Base-by-base conservation (phyloP, 2,113 vertebrate species). In the Oryzias melastigma region DNA sequence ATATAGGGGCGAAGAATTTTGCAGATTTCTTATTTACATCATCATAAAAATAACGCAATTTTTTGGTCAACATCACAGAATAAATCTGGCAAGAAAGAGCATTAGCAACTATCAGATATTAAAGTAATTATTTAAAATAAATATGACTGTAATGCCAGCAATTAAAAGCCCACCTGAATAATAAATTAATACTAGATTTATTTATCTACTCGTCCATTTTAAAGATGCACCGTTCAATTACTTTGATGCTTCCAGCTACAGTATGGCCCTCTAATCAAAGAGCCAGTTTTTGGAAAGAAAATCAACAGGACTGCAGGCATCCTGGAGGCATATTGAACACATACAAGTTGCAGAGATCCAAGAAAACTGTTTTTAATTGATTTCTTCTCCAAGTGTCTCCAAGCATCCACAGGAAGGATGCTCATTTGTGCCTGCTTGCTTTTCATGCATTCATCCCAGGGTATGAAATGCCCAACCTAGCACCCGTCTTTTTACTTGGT, bases 321-420 rank as follows among this genome's bases (percentile, higher is more conserved):
- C 41, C 54, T 57, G 54, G 54, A 57, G 41, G 41, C 54, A 57
- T 44, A 43, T 44, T 57, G 54, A 42, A 44, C 41, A 57, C 41
- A 44, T 14, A 50, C 48, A 50, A 56, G 22, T 40, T 14, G 6
- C 52, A 54, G 41, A 57, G 40, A 57, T 57, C 54, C 54, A 57
- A 44, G 20, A 44, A 57, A 18, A n/a, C 43, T 20, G 2, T 12
- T 14, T 58, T 58, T 27, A 46, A 46, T 17, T 17, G 43, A 27
- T 46, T 16, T 46, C 43, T 18, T 10, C 43, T 58, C 24, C 18
- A 14, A 14, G 29, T 18, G 17, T 58, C 24, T 15, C 25, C 25
- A 58, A 45, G 18, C 22, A 58, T 41, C 35, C 27, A 27, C 27
- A 18, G 27, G 27, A 53, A 5, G 14, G 19, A 42, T 42, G 35